These are phyloP conservation scores for Tupaia tana DNA, from an alignment of 2,113 vertebrate genomes.

Conservation along the genomic window DNA sequence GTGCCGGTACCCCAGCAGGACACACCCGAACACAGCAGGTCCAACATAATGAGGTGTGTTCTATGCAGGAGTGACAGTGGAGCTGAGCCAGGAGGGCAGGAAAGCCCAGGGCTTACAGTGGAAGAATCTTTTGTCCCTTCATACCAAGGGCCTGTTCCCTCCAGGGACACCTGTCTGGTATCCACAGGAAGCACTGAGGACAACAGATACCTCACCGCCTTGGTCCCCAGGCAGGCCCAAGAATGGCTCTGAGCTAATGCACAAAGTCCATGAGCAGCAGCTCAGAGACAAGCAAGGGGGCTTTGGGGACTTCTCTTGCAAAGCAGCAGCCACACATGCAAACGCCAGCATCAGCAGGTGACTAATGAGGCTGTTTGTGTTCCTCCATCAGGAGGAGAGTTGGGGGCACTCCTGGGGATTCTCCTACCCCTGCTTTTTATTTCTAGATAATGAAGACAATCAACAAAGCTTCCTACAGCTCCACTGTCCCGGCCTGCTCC, in stretches of 20 bases:
- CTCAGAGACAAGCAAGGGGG: conserved; percentile 21
- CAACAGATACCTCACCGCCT: not conserved
- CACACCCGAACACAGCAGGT: not conserved
- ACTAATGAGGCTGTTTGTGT: conserved; percentile 71
- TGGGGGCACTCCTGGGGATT: conserved; percentile 36
- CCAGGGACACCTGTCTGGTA: not conserved
- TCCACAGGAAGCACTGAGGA: conserved; percentile 36
- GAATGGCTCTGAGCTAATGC: not conserved
- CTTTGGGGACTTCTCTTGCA: conserved; percentile 55
- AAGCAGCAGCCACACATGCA: not conserved
- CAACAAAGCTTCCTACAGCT: conserved; percentile 40
- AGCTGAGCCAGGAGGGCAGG: not conserved
- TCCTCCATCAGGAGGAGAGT: not conserved
- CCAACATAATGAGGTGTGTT: fast-evolving
- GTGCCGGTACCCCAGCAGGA: not conserved
- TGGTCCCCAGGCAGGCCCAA: conserved; percentile 29
- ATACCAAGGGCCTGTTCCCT: not conserved
- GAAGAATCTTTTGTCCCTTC: not conserved
- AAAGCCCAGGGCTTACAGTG: not conserved
- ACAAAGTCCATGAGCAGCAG: not conserved
- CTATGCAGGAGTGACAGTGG: not conserved
- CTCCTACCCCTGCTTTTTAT: not conserved
- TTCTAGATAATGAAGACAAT: conserved; percentile 60
- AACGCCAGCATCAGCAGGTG: not conserved
- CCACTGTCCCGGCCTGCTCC: not conserved